These are phyloP conservation scores for Semnornis frantzii DNA, from an alignment of 2,113 vertebrate genomes.

Conservation along the genomic window DNA sequence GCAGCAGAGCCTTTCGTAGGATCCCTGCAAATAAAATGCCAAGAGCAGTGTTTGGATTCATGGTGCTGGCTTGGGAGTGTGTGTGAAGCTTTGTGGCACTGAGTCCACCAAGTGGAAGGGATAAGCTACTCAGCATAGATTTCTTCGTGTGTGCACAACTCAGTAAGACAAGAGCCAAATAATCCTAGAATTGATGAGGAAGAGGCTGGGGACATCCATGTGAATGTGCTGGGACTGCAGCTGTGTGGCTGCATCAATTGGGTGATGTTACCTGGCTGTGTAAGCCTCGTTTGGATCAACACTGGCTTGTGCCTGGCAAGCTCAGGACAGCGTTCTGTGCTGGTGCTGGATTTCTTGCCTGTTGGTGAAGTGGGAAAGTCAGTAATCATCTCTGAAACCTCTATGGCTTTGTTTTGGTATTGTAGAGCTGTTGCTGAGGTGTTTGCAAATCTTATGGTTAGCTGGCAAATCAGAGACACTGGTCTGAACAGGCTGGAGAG, in stretches of 20 bases:
- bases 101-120: background rate
- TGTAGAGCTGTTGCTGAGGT: background rate
- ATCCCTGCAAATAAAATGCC: background rate
- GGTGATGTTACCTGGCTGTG: accelerated
- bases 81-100: background rate
- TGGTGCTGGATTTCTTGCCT: background rate
- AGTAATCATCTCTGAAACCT: background rate
- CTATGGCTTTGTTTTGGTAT: background rate
- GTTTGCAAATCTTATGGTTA: background rate
- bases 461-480: background rate
- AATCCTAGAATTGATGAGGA: background rate
- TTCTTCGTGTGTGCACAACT: background rate
- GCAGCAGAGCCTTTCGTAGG: background rate
- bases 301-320: accelerated
- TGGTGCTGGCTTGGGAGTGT: accelerated
- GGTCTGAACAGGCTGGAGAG: too few species aligned
- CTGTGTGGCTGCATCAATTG: accelerated
- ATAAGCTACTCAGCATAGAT: background rate
- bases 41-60: background rate
- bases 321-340: background rate
- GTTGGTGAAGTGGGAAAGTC: too few species aligned
- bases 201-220: accelerated
- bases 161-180: background rate
- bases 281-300: accelerated
- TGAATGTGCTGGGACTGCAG: accelerated